phyloP scores from a whole-genome alignment of 2,797 vertebrate species.

The Neomorphus geoffroyi region DNA sequence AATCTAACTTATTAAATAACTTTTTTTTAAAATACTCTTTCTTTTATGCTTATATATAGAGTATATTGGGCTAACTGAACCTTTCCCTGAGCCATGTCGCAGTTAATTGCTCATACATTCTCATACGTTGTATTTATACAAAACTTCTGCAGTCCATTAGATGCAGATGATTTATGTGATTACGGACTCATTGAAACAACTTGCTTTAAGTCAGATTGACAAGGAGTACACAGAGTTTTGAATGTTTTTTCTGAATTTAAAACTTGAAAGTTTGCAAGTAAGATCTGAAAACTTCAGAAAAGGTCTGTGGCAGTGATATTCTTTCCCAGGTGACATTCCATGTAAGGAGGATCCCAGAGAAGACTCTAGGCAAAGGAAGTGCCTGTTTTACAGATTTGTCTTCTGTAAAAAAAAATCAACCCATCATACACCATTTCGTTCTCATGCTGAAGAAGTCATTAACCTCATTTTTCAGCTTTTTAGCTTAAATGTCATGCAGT shows the following conservation, averaged over 20 bases:
- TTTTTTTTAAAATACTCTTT: not conserved
- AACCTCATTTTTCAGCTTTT: not conserved
- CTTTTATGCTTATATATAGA: not conserved
- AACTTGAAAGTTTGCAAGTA: not conserved
- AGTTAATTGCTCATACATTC: not conserved
- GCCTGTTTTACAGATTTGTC: not conserved
- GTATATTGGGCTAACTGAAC: not conserved
- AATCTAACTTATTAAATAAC: not conserved
- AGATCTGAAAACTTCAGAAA: not conserved
- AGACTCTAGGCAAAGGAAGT: not conserved
- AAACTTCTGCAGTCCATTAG: not conserved
- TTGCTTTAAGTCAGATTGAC: not conserved
- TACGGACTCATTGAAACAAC: not conserved
- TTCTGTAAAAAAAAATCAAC: not conserved
- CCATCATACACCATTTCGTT: not conserved
- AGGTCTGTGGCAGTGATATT: not conserved
- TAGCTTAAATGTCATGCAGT: slow-evolving; percentile 20
- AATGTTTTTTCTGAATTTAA: not conserved
- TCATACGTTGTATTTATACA: not conserved
- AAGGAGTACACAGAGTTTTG: not conserved
- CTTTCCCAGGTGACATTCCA: not conserved
- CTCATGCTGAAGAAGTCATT: not conserved
- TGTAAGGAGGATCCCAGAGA: not conserved
- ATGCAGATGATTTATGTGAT: not conserved
- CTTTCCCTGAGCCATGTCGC: not conserved